Conservation (phyloP, 2,888 invertebrate species). For the Heterodera filipjevi region DNA sequence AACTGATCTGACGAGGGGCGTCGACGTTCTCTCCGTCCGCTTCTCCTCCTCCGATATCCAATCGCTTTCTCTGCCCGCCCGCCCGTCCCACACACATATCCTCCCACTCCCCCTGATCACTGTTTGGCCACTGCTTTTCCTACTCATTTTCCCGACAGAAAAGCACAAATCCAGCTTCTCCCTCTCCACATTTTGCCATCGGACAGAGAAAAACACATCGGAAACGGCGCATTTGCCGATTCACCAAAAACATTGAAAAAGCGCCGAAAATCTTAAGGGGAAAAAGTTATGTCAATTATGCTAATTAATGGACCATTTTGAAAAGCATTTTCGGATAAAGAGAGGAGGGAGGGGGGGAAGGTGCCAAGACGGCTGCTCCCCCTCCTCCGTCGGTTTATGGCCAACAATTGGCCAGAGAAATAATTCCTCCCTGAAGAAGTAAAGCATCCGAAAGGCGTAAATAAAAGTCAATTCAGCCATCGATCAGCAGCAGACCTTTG, state of each 20-base stretch:
- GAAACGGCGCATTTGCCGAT: not conserved
- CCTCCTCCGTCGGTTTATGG: not conserved
- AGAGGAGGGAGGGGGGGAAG: not conserved
- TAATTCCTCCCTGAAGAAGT: not conserved
- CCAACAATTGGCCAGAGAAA: not conserved
- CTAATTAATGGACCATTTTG: not conserved
- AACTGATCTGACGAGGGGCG: not conserved
- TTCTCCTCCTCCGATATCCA: not conserved
- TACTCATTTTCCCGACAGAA: not conserved
- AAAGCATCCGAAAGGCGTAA: conserved; percentile 10
- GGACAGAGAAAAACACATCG: not conserved
- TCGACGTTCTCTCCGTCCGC: not conserved
- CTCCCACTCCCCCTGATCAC: not conserved
- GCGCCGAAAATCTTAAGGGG: too few relatives aligned
- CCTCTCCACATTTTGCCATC: not conserved
- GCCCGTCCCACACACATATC: not conserved
- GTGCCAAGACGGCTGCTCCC: not conserved
- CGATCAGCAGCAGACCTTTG: not conserved
- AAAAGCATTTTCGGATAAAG: not conserved
- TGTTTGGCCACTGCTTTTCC: not conserved
- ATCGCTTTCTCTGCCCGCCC: not conserved
- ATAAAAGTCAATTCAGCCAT: not conserved
- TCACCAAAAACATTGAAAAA: not conserved
- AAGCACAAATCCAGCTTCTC: not conserved
- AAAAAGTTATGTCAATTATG: too few relatives aligned